Evolutionary conservation across 2,797 vertebrate species (phyloP).

Genomic region (Rhynchonycteris naso): DNA sequence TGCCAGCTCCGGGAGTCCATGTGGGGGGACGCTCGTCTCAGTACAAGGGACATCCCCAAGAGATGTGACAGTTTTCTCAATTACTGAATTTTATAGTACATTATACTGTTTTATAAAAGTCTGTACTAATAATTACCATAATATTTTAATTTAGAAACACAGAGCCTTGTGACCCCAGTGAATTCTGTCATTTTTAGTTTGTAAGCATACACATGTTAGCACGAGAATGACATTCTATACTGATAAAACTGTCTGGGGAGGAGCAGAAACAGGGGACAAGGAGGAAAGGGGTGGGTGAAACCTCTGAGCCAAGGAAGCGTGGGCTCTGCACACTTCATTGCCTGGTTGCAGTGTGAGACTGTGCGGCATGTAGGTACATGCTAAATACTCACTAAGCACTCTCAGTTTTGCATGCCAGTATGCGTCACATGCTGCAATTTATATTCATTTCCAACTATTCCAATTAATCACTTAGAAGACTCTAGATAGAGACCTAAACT

Average conservation of each 20-base stretch:
- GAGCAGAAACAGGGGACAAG: not conserved
- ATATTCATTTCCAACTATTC: not conserved
- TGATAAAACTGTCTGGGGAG: not conserved
- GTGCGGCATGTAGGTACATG: not conserved
- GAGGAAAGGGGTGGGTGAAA: not conserved
- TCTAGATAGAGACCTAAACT: not conserved
- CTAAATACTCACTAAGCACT: not conserved
- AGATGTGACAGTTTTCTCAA: not conserved
- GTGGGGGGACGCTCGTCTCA: too few species aligned
- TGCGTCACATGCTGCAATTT: not conserved
- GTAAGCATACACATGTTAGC: not conserved
- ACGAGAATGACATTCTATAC: not conserved
- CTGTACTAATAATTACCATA: fast-evolving
- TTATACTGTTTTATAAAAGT: not conserved
- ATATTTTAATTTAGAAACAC: not conserved
- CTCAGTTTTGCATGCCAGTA: not conserved
- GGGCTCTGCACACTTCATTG: too few species aligned
- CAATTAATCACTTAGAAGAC: not conserved
- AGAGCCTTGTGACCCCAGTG: not conserved
- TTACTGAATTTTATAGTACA: too few species aligned
- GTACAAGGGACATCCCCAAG: too few species aligned
- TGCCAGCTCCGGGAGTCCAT: too few species aligned
- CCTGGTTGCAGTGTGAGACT: too few species aligned
- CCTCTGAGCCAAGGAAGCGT: not conserved
- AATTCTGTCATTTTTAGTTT: not conserved